Evolutionary conservation across 2,888 invertebrate genomes (phyloP), one percentile per base, ranked within the genome.

Genomic region (Epinotia ramella): DNA sequence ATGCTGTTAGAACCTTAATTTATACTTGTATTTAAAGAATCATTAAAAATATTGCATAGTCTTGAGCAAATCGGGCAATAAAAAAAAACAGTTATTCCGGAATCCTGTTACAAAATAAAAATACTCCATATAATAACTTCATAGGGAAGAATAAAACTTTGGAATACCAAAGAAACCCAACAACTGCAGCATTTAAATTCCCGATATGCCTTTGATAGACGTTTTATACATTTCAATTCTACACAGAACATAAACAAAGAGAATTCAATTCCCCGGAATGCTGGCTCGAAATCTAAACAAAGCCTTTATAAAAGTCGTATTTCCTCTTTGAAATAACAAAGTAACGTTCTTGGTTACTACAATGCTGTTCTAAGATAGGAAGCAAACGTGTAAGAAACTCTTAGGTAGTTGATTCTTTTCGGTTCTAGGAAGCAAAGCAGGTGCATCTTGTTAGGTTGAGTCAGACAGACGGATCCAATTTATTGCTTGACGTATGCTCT

Each of bases 391-490:
- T 16, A 59, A 24, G 44, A 4, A 18, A 40, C 44, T 20, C 24
- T 46, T 5, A 11, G 24, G 46, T n/a, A 5, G 24, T 69, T 59
- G 16, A 16, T 46, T n/a, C 46, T 3, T 60, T 60, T 69, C n/a
- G 44, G 59, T 59, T 28, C 16, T 46, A n/a, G 24, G 40, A 6
- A 24, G 44, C 11, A 18, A 60, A 33, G 28, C 65, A 72, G 71
- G 71, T 76, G 76, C 71, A 76, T 76, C 76, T 76, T 72, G 71
- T 71, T 76, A 63, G 57, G 64, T 69, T 46, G 40, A 12, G 20
- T 24, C 49, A 60, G 71, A 62, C 71, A 67, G 76, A 72, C 72
- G 62, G 67, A 76, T 56, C 71, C 72, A 76, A 76, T 76, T 76
- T 76, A 72, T 72, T 72, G 16, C 62, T 46, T 40, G 72, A 76